Conservation (phyloP, 2,113 vertebrate species). For the Geococcyx californianus region DNA sequence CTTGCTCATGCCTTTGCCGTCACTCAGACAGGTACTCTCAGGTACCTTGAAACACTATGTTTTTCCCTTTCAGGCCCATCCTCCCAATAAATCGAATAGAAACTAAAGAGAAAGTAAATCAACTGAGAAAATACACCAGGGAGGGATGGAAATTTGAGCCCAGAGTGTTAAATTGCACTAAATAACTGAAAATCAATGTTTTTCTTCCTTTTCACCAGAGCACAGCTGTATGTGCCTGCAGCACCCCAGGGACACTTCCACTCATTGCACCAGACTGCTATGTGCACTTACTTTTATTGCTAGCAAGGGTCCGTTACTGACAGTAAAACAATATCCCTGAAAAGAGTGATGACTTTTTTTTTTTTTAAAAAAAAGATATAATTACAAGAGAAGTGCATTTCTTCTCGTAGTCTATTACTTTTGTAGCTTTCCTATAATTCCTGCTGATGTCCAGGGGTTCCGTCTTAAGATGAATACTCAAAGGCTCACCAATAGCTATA, state of each 20-base stretch:
- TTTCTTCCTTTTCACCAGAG: constrained; percentile 28
- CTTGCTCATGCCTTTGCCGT: not conserved
- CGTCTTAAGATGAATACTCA: not conserved
- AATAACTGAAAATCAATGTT: constrained; percentile 58
- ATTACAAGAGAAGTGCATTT: not conserved
- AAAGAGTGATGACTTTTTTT: not conserved
- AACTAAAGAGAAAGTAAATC: not conserved
- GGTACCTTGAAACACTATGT: accelerated
- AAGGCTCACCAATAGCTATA: not conserved
- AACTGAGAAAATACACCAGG: not conserved
- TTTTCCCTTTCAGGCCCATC: not conserved
- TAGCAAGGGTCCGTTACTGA: not conserved
- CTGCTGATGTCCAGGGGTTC: not conserved
- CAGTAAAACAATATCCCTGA: not conserved
- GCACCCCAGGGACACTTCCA: constrained; percentile 10
- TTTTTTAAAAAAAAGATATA: not conserved
- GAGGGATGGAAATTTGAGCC: constrained; percentile 19
- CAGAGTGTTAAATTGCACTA: constrained; percentile 13
- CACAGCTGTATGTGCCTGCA: not conserved
- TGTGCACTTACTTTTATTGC: not conserved
- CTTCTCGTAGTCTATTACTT: not conserved
- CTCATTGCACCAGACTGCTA: not conserved
- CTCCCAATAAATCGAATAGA: not conserved
- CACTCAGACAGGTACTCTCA: not conserved
- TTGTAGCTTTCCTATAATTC: not conserved